Conservation (phyloP, 2,888 invertebrate genomes). For the Nephrotoma guestfalica region DNA sequence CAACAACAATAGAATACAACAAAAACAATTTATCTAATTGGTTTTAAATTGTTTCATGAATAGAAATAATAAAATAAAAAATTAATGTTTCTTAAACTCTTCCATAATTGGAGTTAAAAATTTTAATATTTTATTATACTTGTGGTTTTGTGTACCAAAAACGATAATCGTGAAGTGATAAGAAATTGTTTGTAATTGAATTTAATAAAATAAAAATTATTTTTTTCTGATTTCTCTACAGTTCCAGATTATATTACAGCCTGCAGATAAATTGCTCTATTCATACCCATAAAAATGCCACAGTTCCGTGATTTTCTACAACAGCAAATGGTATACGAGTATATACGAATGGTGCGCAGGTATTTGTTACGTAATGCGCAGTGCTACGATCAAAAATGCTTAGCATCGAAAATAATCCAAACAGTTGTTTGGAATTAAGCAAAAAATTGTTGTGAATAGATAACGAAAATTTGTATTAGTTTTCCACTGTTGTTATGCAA, state of each 20-base stretch:
- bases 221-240: background rate
- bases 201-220: background rate
- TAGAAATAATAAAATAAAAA: background rate
- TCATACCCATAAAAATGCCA: background rate
- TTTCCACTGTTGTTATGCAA: background rate
- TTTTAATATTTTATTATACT: background rate
- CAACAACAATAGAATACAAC: background rate
- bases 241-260: background rate
- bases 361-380: background rate
- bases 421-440: background rate
- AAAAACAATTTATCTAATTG: background rate
- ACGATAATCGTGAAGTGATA: background rate
- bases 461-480: background rate
- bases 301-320: background rate
- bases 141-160: background rate
- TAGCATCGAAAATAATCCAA: background rate
- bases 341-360: background rate
- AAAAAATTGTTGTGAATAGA: background rate
- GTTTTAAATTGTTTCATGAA: background rate
- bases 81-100: background rate
- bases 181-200: background rate
- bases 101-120: background rate
- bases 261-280: background rate
- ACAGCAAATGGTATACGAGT: background rate
- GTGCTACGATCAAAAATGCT: background rate